Evolutionary conservation across 2,888 invertebrate genomes (phyloP).

Genomic region (Mythimna pallens): DNA sequence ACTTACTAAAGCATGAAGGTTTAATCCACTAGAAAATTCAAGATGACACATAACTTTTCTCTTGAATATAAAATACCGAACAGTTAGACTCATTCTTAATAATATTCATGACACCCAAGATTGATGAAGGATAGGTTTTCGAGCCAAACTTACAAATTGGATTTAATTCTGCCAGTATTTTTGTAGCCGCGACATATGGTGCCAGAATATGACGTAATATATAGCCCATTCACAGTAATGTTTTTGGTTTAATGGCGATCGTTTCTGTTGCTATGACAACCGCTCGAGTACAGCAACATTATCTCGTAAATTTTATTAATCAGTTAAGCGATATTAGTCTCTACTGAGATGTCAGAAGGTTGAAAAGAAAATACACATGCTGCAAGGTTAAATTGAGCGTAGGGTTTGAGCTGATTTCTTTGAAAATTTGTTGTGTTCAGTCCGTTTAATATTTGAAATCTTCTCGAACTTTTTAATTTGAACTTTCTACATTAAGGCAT

Average conservation of each 20-base stretch:
- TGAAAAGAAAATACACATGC: slow-evolving; percentile 6
- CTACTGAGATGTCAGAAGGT: slow-evolving; percentile 22
- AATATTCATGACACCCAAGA: slow-evolving; percentile 28
- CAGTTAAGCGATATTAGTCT: slow-evolving; percentile 42
- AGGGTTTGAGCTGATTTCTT: slow-evolving; percentile 18
- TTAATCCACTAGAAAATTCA: slow-evolving; percentile 9
- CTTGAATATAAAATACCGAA: slow-evolving; percentile 11
- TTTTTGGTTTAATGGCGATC: slow-evolving; percentile 76
- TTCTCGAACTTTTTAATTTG: slow-evolving; percentile 2
- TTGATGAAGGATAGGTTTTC: slow-evolving; percentile 43
- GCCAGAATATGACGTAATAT: slow-evolving; percentile 68
- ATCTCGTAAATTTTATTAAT: slow-evolving; percentile 39
- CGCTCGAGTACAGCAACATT: slow-evolving; percentile 39
- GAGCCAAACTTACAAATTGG: slow-evolving; percentile 47
- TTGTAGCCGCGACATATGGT: slow-evolving; percentile 69
- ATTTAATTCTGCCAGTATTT: slow-evolving; percentile 52
- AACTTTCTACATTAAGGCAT: neutral
- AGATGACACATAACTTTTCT: slow-evolving; percentile 10
- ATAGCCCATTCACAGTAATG: slow-evolving; percentile 73
- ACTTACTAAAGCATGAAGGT: slow-evolving; percentile 11
- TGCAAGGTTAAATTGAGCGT: slow-evolving; percentile 32
- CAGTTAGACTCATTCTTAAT: slow-evolving; percentile 36
- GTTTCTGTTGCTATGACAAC: slow-evolving; percentile 76
- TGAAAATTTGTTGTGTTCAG: slow-evolving; percentile 23
- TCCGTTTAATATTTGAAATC: slow-evolving; percentile 11